A percentile compares a stretch with the other conserved stretches of the same genome.
These are phyloP conservation scores for Grammomys dolichurus DNA, from an alignment of 2,113 vertebrate species.

Conservation along the genomic window DNA sequence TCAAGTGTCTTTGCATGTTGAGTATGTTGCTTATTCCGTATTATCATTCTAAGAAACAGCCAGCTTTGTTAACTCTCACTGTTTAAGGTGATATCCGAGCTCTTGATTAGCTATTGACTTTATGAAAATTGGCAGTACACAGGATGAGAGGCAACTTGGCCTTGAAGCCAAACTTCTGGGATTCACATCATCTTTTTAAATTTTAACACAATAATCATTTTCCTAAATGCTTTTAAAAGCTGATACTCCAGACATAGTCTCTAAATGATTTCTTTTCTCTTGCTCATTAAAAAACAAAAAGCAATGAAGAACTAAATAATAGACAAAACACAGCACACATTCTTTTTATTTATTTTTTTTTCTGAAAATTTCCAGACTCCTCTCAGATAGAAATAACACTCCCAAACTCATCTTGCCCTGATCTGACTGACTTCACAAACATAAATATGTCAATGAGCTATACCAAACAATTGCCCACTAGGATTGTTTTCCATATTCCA, in stretches of 20 bases:
- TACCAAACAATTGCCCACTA: conserved; percentile 83
- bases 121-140: neutral
- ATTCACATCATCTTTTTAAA: neutral
- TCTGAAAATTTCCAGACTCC: conserved; percentile 3
- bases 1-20: neutral
- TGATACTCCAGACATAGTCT: neutral
- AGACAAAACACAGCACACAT: neutral
- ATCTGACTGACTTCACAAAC: conserved; percentile 83
- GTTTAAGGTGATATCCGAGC: neutral
- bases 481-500: conserved; percentile 86
- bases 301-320: neutral
- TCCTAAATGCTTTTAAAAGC: neutral
- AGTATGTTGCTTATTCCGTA: neutral
- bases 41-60: neutral
- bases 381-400: neutral
- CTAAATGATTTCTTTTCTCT: neutral
- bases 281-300: neutral
- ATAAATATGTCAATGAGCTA: conserved; percentile 87
- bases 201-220: neutral
- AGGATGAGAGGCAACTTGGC: neutral
- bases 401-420: neutral
- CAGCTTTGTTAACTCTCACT: neutral
- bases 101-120: neutral
- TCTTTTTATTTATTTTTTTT: conserved; percentile 54
- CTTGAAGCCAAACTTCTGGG: neutral